Evolutionary conservation across 2,888 invertebrate genomes (phyloP), one percentile per base, ranked within the genome.

Genomic region (Molorchus minor): DNA sequence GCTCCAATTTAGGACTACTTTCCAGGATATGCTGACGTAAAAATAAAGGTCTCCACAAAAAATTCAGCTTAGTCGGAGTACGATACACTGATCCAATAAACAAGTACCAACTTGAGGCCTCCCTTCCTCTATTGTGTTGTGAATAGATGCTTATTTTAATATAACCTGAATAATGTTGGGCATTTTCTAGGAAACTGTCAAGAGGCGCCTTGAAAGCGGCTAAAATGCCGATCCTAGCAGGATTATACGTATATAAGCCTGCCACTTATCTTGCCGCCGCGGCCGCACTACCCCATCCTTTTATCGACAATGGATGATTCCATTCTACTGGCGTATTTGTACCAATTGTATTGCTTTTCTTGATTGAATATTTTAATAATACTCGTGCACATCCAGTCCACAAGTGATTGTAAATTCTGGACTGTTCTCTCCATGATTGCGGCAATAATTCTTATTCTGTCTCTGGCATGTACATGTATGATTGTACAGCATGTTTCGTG

Each of bases 331-430:
- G 49, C 57, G 66, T 67, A 71, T 38, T 71, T 71, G 74, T 68
- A 63, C 67, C 73, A 74, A 75, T 73, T 75, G 69, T 68, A 65
- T 70, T 68, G 74, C 73, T 74, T 73, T 71, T 72, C 69, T 66
- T 67, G 74, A 73, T 74, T 73, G 73, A 71, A 71, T 72, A 69
- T 64, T 56, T 65, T 61, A 67, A 63, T 62, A 65, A 62, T 59
- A n/a, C n/a, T n/a, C 58, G 33, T 62, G 67, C 58, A 58, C 56
- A 56, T 56, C 45, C 46, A 43, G 40, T 47, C 58, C 44, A 16
- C 36, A 51, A 56, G 61, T 65, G 61, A 64, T 65, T 62, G 61
- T 53, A 49, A 57, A 57, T 61, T 53, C 47, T 40, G 53, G 35
- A 38, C 47, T 58, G 59, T 59, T 57, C 61, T 64, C 61, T 54